Percentiles rank a stretch among this genome's conserved stretches.
These are phyloP conservation scores for Okamejei kenojei DNA, from an alignment of 2,797 vertebrate species.

Conservation along the genomic window DNA sequence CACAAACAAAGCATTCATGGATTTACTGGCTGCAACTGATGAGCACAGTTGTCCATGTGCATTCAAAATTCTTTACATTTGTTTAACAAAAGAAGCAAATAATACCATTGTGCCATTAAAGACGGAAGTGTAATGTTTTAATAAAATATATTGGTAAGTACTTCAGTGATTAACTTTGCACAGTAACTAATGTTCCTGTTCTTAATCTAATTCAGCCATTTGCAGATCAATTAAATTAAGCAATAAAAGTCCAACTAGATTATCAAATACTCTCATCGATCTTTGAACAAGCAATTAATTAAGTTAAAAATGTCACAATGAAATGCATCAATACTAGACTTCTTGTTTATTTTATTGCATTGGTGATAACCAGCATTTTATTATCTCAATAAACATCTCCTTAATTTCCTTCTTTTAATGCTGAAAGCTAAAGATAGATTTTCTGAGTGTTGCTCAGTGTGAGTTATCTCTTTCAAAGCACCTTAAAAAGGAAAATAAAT, in stretches of 20 bases:
- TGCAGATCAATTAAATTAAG: not conserved
- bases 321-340: not conserved
- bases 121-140: not conserved
- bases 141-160: not conserved
- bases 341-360: not conserved
- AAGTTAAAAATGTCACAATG: not conserved
- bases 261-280: not conserved
- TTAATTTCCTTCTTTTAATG: not conserved
- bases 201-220: constrained; percentile 4
- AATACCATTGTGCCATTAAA: not conserved
- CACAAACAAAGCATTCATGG: no score
- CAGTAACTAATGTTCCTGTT: not conserved
- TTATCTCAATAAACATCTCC: not conserved
- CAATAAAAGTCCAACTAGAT: not conserved
- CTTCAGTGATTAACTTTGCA: not conserved
- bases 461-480: not conserved
- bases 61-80: not conserved
- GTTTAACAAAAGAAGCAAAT: not conserved
- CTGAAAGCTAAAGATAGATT: not conserved
- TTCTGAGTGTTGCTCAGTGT: not conserved
- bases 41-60: no score
- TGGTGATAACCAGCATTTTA: no score
- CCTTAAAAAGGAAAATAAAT: not conserved
- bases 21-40: no score
- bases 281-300: not conserved